Base-by-base conservation (phyloP, 2,113 vertebrate genomes). In the Meles meles region DNA sequence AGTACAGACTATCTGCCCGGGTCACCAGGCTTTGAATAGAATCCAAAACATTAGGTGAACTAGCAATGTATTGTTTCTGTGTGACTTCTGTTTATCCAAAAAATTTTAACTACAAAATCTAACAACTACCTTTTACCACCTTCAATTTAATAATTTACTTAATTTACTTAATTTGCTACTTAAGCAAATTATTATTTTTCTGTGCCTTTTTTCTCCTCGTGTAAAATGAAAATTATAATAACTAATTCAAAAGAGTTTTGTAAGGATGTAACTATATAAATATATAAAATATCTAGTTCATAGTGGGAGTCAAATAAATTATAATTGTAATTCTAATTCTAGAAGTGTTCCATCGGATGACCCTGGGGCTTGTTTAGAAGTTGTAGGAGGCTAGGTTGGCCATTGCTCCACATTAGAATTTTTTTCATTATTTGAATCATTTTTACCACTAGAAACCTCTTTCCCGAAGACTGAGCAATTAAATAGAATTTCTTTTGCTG, bases 211-310 rank as follows among this genome's bases (percentile, higher is more conserved):
- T 93, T 79, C 49, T 85, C 37, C 42, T 95, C 74, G n/a, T 63
- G 4, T 94, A 87, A 96, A 74, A 88, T 59, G 59, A 76, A 87
- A 96, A 96, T 57, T 71, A 82, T 74, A 67, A 65, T 93, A 77
- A 25, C 49, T 96, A 96, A 47, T 87, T 47, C 74, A 47, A 47
- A 31, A 77, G 74, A 76, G 72, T 76, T 76, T 76, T 76, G 14
- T 76, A 47, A 76, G 72, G 14, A 76, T 47, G 31, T 76, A 42
- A 44, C 74, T 31, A 18, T 47, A 47, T 77, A 31, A 10, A 9
- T 31, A 77, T 76, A 29, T 47, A 5, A 77, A 77, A 77, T 77
- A 47, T 44, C 39, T 96, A n/a, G 31, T 95, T 92, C 87, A 77
- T 77, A 13, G 14, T 69, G 6, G 29, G 9, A 59, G 27, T 82